A percentile compares a stretch with the other conserved stretches of the same genome.
phyloP scores from a whole-genome alignment of 2,797 vertebrate genomes.

The Spondyliosoma cantharus region DNA sequence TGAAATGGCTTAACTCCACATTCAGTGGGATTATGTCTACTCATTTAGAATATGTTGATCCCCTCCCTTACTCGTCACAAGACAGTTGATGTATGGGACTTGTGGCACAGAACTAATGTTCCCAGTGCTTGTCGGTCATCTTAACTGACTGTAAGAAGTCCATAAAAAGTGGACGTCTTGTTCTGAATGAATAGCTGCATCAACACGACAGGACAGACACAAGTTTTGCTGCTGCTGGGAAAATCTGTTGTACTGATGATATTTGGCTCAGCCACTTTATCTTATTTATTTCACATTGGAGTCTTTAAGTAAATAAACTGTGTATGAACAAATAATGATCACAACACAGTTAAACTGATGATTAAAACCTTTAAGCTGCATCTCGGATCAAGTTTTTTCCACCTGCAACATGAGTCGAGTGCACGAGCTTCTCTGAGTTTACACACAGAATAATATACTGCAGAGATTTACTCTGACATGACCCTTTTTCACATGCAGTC shows the following conservation, averaged over 20 bases:
- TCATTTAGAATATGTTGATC: slow-evolving; percentile 85
- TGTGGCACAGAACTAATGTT: slow-evolving; percentile 82
- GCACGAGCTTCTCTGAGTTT: slow-evolving; percentile 30
- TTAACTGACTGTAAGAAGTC: slow-evolving; percentile 79
- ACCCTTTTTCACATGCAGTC: slow-evolving; percentile 66
- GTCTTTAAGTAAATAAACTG: slow-evolving; percentile 25
- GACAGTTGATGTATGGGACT: slow-evolving; percentile 83
- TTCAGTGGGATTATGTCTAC: slow-evolving; percentile 86
- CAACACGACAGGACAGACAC: slow-evolving; percentile 49
- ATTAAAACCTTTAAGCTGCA: slow-evolving; percentile 11
- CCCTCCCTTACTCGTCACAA: slow-evolving; percentile 76
- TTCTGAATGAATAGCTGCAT: slow-evolving; percentile 61
- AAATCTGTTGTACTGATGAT: slow-evolving; percentile 49
- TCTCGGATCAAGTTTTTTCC: not conserved
- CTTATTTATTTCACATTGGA: slow-evolving; percentile 43
- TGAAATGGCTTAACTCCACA: slow-evolving; percentile 87
- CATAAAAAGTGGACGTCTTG: slow-evolving; percentile 69
- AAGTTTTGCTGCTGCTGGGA: slow-evolving; percentile 51
- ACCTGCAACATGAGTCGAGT: not conserved
- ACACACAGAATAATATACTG: slow-evolving; percentile 38
- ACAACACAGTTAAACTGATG: slow-evolving; percentile 18
- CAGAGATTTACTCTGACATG: slow-evolving; percentile 54
- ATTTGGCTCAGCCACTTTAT: slow-evolving; percentile 41
- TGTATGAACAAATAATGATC: slow-evolving; percentile 22
- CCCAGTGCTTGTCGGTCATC: slow-evolving; percentile 84